phyloP scores from a whole-genome alignment of 2,113 vertebrate genomes.

The Brevimyrus niger region DNA sequence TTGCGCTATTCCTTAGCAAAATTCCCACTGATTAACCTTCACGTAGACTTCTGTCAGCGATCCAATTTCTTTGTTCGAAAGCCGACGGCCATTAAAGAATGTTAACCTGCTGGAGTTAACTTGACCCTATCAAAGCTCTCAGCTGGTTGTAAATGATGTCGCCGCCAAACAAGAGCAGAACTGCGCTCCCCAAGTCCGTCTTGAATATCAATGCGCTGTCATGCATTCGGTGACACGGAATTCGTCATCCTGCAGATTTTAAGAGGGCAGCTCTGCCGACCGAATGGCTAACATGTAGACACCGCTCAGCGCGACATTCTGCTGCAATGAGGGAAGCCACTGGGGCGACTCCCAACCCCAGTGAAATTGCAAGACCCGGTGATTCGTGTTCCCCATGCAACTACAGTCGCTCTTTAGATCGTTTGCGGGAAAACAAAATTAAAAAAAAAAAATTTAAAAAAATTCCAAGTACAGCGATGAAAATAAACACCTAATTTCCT shows the following conservation, averaged over 20 bases:
- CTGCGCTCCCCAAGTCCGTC: neutral
- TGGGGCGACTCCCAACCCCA: neutral
- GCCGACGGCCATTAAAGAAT: conserved; percentile 16
- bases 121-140: conserved; percentile 27
- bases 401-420: neutral
- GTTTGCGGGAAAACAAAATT: neutral
- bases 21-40: conserved; percentile 28
- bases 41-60: neutral
- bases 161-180: conserved; percentile 28
- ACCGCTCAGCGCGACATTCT: neutral
- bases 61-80: conserved; percentile 22
- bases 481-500: neutral
- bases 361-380: neutral
- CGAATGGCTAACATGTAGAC: neutral
- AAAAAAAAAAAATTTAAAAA: neutral
- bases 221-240: neutral
- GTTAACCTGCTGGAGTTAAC: conserved; percentile 25
- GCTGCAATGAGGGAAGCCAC: neutral
- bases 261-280: neutral
- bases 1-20: neutral
- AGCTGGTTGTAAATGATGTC: conserved; percentile 33
- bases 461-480: neutral
- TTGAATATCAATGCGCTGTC: conserved; percentile 17
- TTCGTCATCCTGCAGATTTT: neutral
- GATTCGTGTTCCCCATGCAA: neutral